Evolutionary conservation across 2,888 invertebrate species (phyloP), one percentile per base, ranked within the genome.

Genomic region (Sepioteuthis lessoniana): DNA sequence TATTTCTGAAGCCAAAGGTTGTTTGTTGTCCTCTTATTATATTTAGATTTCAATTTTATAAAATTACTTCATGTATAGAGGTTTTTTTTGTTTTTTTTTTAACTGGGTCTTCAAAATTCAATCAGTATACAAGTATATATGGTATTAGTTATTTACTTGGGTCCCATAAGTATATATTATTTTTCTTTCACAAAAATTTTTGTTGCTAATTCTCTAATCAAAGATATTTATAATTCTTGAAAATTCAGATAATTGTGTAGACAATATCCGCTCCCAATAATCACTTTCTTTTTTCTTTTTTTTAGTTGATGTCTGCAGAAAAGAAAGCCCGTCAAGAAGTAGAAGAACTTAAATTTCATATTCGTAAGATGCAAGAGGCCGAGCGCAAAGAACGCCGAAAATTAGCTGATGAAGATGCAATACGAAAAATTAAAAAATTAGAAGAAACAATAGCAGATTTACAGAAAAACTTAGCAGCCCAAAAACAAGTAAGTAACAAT

Each of bases 391-490:
- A 98, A 96, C 95, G 96, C 37, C 98, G 99, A 95, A 99, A 99
- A 96, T 97, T 99, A 93, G 99, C 99, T 0, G 99, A 99, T 97
- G 99, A 99, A 96, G 99, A 99, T 97, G 99, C 99, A 0, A 97
- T 99, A 94, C 98, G 99, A 93, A 99, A 99, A 97, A 99, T 99
- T 95, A 99, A 99, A 96, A 98, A 98, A 97, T 97, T 99, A 93
- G 99, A 99, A 96, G 99, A 99, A 96, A 98, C 98, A 97, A 98
- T 99, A 95, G 98, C 98, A 96, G 98, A 98, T 96, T 97, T 99
- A 92, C 99, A 99, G 97, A 99, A 99, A 97, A 99, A 99, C 94
- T 95, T 97, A 31, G 96, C 97, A 60, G 96, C 98, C 94, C 98
- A 98, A 96, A 98, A 98, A 97, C 98, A 98, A 97, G 98, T 97